Evolutionary conservation across 2,888 invertebrate species (phyloP), one percentile per base, ranked within the genome.

Genomic region (Coleophora deauratella): DNA sequence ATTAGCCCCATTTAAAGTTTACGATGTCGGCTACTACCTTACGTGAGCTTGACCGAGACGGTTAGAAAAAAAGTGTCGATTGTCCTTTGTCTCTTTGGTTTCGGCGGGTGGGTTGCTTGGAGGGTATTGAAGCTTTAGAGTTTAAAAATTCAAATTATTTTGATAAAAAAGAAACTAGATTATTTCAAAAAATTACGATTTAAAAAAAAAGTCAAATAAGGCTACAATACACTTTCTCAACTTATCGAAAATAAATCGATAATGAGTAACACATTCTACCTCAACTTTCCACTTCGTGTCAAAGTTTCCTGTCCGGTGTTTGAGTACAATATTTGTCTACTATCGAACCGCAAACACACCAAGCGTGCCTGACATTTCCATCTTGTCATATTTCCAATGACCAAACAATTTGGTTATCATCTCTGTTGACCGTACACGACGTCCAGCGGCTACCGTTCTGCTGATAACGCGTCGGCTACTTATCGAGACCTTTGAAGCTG

Each of bases 1-100:
- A 84, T 85, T 84, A 82, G 80, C 67, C 66, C 80, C 84, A 81
- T 82, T 85, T 82, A 84, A 81, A 78, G 59, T 85, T 84, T 82
- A 84, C 78, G 82, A 81, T 66, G 72, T 55, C 71, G 65, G 84
- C 85, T 85, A 85, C 85, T 56, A 82, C 76, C 82, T 84, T 85
- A 84, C 85, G 81, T 81, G 72, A 50, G 46, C 43, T 45, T 44
- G 38, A 28, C 51, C 31, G n/a, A 42, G 72, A 76, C 61, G 41
- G 75, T 68, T 64, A 72, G 72, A 47, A 52, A 36, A 38, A 37
- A 43, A 41, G 41, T 31, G 31, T 10, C 10, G 21, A 31, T 31
- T 31, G 31, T 31, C 10, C 11, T 10, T 31, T 31, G 31, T 10
- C 21, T 31, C 9, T 28, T 28, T 9, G 10, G 1, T 28, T 28